phyloP scores from a whole-genome alignment of 2,888 invertebrate genomes.

The Drosophila emarginata region DNA sequence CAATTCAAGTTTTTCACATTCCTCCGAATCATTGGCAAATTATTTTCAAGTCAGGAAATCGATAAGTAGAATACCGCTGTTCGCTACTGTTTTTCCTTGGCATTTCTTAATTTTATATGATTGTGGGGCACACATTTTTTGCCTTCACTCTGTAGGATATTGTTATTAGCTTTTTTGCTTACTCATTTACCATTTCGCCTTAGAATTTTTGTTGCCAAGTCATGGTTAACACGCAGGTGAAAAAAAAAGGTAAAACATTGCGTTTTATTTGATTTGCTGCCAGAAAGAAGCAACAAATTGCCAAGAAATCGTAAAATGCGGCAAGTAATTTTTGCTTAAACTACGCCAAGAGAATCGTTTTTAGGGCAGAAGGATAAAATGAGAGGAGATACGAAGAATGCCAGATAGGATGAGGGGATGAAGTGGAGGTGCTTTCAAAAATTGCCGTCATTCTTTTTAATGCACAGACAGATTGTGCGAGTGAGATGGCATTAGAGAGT shows the following conservation, averaged over 20 bases:
- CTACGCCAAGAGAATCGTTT: slow-evolving; percentile 43
- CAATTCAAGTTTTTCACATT: too few relatives aligned
- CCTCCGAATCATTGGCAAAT: too few relatives aligned
- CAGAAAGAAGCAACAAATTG: slow-evolving; percentile 63
- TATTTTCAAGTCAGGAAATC: neutral
- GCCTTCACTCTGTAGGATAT: neutral
- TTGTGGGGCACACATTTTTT: slow-evolving; percentile 27
- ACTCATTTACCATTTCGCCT: neutral
- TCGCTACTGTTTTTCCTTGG: slow-evolving; percentile 8
- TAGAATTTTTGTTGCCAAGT: slow-evolving; percentile 43
- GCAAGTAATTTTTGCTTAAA: slow-evolving; percentile 70
- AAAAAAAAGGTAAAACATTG: slow-evolving; percentile 42
- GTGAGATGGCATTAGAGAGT: neutral
- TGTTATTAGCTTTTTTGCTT: slow-evolving; percentile 9
- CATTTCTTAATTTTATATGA: slow-evolving; percentile 60
- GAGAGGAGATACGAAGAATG: slow-evolving; percentile 3
- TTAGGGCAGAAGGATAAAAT: neutral
- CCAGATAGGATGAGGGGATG: neutral
- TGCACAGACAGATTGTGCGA: slow-evolving; percentile 40
- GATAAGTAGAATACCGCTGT: neutral
- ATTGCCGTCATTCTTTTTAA: slow-evolving; percentile 77
- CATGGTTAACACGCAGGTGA: slow-evolving; percentile 58
- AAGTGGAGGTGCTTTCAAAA: slow-evolving; percentile 46
- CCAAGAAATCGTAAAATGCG: slow-evolving; percentile 69
- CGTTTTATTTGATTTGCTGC: slow-evolving; percentile 59